A percentile compares a stretch with the other conserved stretches of the same genome.
phyloP scores from a whole-genome alignment of 2,113 vertebrate genomes.

The Platichthys stellatus region DNA sequence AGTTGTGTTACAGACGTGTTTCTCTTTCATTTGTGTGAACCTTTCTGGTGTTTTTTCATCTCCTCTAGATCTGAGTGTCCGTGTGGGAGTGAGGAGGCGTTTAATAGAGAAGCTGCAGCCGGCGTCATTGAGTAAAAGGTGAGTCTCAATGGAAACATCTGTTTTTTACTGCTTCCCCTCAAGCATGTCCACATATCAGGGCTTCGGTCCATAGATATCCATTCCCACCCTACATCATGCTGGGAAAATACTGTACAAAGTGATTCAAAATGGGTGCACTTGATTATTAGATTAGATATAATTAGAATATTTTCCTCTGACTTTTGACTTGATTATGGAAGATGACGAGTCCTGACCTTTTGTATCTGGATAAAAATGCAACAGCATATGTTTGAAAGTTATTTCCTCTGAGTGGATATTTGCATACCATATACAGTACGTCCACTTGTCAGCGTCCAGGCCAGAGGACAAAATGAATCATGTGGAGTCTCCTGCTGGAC shows the following conservation, averaged over 20 bases:
- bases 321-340: neutral
- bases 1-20: neutral
- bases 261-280: neutral
- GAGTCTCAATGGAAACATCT: constrained; percentile 21
- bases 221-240: neutral
- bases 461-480: constrained; percentile 11
- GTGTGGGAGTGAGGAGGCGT: constrained; percentile 32
- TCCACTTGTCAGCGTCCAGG: neutral
- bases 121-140: constrained; percentile 64
- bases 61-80: constrained; percentile 39
- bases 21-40: neutral
- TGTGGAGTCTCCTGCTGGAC: constrained; percentile 21
- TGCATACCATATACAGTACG: neutral
- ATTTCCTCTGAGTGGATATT: neutral
- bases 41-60: constrained; percentile 52
- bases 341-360: constrained; percentile 13
- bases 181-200: neutral
- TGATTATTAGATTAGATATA: too few relatives aligned
- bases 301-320: neutral
- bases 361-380: neutral
- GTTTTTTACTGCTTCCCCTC: neutral
- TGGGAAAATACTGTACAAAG: neutral
- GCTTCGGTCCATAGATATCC: neutral
- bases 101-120: constrained; percentile 5
- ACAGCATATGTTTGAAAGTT: neutral